Conservation (phyloP, 2,113 vertebrate genomes). For the Labeo catla region DNA sequence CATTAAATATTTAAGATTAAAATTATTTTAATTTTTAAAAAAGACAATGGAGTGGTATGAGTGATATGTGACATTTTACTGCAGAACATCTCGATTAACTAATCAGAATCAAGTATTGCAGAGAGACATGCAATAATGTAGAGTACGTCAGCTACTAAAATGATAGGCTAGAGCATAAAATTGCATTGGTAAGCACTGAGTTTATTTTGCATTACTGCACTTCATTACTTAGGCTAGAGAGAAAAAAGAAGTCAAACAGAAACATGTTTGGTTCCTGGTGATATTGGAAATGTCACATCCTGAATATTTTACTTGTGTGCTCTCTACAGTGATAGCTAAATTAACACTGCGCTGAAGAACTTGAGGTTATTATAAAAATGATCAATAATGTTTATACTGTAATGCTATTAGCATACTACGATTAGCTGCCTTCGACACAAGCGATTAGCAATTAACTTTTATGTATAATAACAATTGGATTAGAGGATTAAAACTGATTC, state of each 20-base stretch:
- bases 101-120: slow-evolving; percentile 26
- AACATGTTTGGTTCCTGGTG: slow-evolving; percentile 30
- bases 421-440: slow-evolving; percentile 2
- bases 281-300: slow-evolving; percentile 50
- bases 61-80: too few relatives aligned
- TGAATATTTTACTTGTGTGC: slow-evolving; percentile 48
- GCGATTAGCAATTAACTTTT: not conserved
- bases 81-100: too few relatives aligned
- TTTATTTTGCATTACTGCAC: slow-evolving; percentile 26
- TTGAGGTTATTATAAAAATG: slow-evolving; percentile 16
- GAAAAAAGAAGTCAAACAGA: slow-evolving; percentile 4
- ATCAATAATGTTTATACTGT: not conserved
- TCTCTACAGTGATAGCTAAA: slow-evolving; percentile 38
- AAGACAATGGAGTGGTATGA: too few relatives aligned
- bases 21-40: too few relatives aligned
- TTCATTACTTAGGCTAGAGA: slow-evolving; percentile 21
- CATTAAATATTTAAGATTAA: too few relatives aligned
- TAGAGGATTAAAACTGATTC: not conserved
- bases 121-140: not conserved
- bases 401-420: slow-evolving; percentile 8
- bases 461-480: not conserved
- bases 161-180: slow-evolving; percentile 12
- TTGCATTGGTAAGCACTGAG: slow-evolving; percentile 23
- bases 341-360: not conserved
- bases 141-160: not conserved